These are phyloP conservation scores for Leptoclinus maculatus DNA, from an alignment of 2,797 vertebrate genomes.

Conservation along the genomic window DNA sequence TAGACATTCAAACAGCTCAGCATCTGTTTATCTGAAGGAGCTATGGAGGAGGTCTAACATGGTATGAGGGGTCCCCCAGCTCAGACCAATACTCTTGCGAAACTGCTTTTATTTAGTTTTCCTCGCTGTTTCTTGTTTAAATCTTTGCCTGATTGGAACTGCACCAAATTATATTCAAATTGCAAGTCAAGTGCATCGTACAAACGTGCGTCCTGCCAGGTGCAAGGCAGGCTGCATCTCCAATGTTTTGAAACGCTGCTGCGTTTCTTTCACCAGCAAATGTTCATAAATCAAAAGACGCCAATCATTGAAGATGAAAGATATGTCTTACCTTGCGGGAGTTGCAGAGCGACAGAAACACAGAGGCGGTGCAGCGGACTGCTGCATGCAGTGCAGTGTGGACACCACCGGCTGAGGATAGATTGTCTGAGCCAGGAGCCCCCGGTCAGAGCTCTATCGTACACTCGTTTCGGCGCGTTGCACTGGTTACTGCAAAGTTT, in stretches of 20 bases:
- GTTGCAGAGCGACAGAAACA: slow-evolving; percentile 5
- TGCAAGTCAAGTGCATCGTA: neutral
- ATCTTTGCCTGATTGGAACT: neutral
- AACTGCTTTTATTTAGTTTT: neutral
- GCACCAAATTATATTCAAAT: neutral
- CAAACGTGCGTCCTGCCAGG: neutral
- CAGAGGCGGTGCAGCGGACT: slow-evolving; percentile 1
- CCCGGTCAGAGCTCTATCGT: neutral
- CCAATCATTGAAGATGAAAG: neutral
- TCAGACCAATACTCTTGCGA: neutral
- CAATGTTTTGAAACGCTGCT: too few relatives aligned
- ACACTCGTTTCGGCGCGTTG: neutral
- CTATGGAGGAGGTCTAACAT: neutral
- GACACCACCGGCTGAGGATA: slow-evolving; percentile 11
- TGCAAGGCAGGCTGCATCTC: neutral
- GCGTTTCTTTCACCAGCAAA: neutral
- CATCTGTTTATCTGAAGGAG: slow-evolving; percentile 1
- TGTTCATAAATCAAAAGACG: neutral
- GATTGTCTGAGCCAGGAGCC: neutral
- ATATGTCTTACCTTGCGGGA: slow-evolving; percentile 46
- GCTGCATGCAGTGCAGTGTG: slow-evolving; percentile 36
- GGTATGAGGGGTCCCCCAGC: neutral
- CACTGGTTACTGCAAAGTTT: neutral
- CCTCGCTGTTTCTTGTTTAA: neutral
- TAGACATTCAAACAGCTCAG: slow-evolving; percentile 12